Evolutionary conservation across 2,888 invertebrate species (phyloP), one percentile per base, ranked within the genome.

Genomic region (Leptinotarsa tumamoca): DNA sequence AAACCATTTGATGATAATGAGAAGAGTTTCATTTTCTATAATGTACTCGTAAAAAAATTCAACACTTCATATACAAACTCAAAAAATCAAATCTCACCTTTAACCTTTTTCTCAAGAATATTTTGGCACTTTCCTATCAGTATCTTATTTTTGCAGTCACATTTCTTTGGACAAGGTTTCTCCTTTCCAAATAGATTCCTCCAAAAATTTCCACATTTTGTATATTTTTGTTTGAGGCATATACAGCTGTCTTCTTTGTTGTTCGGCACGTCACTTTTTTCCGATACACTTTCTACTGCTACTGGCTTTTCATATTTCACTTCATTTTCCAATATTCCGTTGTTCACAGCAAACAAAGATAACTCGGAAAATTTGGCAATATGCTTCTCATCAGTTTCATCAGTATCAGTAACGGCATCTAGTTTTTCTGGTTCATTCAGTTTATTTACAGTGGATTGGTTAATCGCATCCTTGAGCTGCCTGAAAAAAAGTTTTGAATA

Each of bases 401-500:
- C 10, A 17, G 21, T 17, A n/a, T 5, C 27, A 18, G 52, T 69
- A n/a, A 33, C 27, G 13, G 18, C 15, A 51, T 51, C 51, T 7
- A 50, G 13, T 56, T 43, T 69, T 56, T 18, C 14, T 3, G 51
- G 43, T 17, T 15, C 15, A 18, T 27, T 69, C 4, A 56, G 54
- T 33, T 43, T n/a, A 17, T 27, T 14, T 56, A 33, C 13, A 27
- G 69, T 69, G 13, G 69, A 69, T 54, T 69, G 69, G n/a, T 69
- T 69, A 17, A 69, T 69, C 14, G 69, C 69, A 56, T 69, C 56
- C 43, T 69, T 69, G 13, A 69, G 15, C 18, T 69, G 54, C 43
- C 69, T 69, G 27, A 51, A 68, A 49, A 5, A 3, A n/a, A 27
- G 17, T 27, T 66, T 14, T 66, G n/a, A n/a, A 66, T 66, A 10